Evolutionary conservation across 2,888 invertebrate genomes (phyloP).

Genomic region (Ophonus ardosiacus): DNA sequence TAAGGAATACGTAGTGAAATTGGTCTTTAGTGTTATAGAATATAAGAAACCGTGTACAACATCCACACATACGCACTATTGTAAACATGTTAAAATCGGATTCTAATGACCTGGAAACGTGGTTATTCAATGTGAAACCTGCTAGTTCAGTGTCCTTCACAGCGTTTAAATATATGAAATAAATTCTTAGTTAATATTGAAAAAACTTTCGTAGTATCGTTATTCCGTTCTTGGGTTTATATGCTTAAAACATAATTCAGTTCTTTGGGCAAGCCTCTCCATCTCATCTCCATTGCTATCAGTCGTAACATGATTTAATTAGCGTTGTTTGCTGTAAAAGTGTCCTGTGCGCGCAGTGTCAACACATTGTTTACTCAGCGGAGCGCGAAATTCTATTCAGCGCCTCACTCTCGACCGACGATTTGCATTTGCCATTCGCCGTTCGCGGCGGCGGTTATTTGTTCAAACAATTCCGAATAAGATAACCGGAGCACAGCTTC

Average conservation of each 20-base stretch:
- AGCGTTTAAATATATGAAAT: too few species aligned
- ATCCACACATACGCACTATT: too few species aligned
- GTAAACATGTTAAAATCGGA: too few species aligned
- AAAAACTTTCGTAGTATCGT: too few species aligned
- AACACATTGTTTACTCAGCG: slow-evolving; percentile 60
- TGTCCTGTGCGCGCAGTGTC: slow-evolving; percentile 36
- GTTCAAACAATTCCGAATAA: slow-evolving; percentile 56
- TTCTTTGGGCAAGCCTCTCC: background rate
- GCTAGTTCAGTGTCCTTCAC: too few species aligned
- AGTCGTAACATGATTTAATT: slow-evolving; percentile 58
- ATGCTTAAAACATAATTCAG: slow-evolving; percentile 54
- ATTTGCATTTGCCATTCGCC: slow-evolving; percentile 60
- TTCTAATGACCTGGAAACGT: too few species aligned
- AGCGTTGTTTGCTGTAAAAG: slow-evolving; percentile 60
- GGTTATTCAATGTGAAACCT: too few species aligned
- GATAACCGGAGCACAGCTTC: slow-evolving; percentile 19
- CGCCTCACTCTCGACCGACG: slow-evolving; percentile 42
- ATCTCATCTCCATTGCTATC: background rate
- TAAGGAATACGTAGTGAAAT: too few species aligned
- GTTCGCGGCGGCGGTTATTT: slow-evolving; percentile 47
- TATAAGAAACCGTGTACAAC: too few species aligned
- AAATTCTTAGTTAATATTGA: too few species aligned
- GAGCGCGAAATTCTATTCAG: slow-evolving; percentile 53
- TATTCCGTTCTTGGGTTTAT: too few species aligned
- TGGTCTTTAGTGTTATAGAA: too few species aligned